Percentiles rank a stretch among this genome's conserved stretches.
These are phyloP conservation scores for Caenorhabditis sp. DNA, from an alignment of 2,888 invertebrate species.

Conservation along the genomic window DNA sequence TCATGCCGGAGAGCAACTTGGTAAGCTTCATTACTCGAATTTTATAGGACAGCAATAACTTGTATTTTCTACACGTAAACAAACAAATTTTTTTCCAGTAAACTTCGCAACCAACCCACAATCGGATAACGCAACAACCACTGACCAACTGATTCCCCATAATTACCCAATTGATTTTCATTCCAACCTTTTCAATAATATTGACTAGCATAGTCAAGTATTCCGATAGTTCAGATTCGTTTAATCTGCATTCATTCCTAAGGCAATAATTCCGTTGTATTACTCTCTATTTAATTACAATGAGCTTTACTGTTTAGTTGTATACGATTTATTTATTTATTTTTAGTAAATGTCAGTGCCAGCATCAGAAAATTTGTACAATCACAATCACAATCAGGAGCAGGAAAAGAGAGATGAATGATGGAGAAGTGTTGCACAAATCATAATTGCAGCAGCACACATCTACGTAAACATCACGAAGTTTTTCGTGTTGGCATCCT, in stretches of 20 bases:
- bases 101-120: too few relatives aligned
- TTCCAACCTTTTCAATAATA: too few relatives aligned
- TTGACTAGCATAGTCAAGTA: background rate
- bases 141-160: slow-evolving; percentile 25
- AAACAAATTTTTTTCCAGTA: slow-evolving; percentile 21
- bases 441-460: slow-evolving; percentile 50
- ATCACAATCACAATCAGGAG: background rate
- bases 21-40: slow-evolving; percentile 1
- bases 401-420: background rate
- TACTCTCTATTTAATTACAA: background rate
- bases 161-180: too few relatives aligned
- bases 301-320: slow-evolving; percentile 17
- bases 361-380: too few relatives aligned
- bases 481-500: slow-evolving; percentile 34
- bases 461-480: slow-evolving; percentile 30
- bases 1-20: slow-evolving; percentile 84
- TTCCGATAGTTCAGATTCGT: background rate
- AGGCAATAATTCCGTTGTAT: slow-evolving; percentile 6
- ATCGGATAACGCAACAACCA: background rate
- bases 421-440: slow-evolving; percentile 20
- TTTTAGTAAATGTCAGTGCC: slow-evolving; percentile 1
- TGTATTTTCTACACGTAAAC: background rate
- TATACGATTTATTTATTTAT: slow-evolving; percentile 3
- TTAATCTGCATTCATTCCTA: background rate
- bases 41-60: background rate